Evolutionary conservation across 2,888 invertebrate genomes (phyloP).

Genomic region (Leucophenga montana): DNA sequence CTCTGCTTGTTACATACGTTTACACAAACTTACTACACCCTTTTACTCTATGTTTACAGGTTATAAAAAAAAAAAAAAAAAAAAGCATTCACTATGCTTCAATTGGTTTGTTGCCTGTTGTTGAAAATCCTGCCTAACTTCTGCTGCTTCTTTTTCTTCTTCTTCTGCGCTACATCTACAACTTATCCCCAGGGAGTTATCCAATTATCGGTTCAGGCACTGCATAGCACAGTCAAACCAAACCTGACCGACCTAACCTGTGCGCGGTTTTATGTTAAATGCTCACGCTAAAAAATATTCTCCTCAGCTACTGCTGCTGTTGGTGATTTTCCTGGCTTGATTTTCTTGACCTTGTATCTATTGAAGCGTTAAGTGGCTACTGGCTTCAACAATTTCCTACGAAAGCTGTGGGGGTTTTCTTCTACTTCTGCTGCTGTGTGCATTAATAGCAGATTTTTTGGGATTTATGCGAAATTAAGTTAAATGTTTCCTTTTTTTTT

Average conservation of each 20-base stretch:
- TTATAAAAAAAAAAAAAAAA: too few species aligned
- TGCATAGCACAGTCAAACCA: too few species aligned
- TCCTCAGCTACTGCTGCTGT: neutral
- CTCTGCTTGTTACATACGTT: too few species aligned
- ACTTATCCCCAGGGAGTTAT: slow-evolving; percentile 42
- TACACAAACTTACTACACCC: too few species aligned
- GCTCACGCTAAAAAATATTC: neutral
- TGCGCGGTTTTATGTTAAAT: neutral
- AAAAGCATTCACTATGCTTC: slow-evolving; percentile 4
- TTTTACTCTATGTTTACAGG: too few species aligned
- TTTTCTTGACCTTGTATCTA: slow-evolving; percentile 59
- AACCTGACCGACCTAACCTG: neutral
- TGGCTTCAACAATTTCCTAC: slow-evolving; percentile 25
- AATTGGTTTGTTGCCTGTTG: slow-evolving; percentile 7
- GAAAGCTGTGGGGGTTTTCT: too few species aligned
- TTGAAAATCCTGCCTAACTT: neutral
- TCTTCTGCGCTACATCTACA: slow-evolving; percentile 34
- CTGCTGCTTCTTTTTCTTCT: too few species aligned
- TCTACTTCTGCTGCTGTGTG: slow-evolving; percentile 28
- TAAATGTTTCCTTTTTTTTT: slow-evolving; percentile 35
- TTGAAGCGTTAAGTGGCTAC: slow-evolving; percentile 61
- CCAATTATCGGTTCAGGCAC: slow-evolving; percentile 10
- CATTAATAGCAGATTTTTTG: slow-evolving; percentile 41
- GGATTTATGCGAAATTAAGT: slow-evolving; percentile 52
- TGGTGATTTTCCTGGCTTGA: slow-evolving; percentile 42